Base-by-base conservation (phyloP, 2,888 invertebrate genomes). In the Amiota communis region DNA sequence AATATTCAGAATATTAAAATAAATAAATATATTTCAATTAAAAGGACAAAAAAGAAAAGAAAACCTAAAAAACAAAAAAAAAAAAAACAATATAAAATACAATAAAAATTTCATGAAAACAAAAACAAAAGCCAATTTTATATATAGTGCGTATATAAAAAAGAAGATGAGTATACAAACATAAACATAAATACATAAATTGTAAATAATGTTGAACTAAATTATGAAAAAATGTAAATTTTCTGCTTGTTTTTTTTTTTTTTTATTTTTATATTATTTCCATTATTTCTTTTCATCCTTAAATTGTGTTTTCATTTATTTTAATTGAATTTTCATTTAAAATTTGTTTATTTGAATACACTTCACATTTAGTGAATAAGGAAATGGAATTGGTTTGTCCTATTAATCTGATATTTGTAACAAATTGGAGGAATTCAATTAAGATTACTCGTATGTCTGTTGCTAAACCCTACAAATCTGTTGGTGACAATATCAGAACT, bases 1-100 rank as follows among this genome's bases (percentile, higher is more conserved):
- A 72, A 74, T 75, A 77, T 78, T 77, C 78, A 84, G 78, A 73
- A 75, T 81, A 79, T 79, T 46, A 49, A 17, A 69, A 59, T 20
- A 56, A 53, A 23, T 64, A 69, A 56, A 69, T 23, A 23, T 69
- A 69, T 11, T 17, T 20, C 47, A 70, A 53, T 20, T 46, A 69
- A 20, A 56, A n/a, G 2, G 56, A 23, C n/a, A 53, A 59, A 70
- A 20, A 59, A 49, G 36, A 51, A 48, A 70, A 46, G 64, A 61
- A 12, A 65, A 10, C 46, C 8, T 73, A 76, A 72, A 72, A 6
- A 15, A 67, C 69, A 72, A 77, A 75, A 77, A 76, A 57, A 72
- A 74, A 75, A 77, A 77, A 77, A 78, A 84, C 78, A 73, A 76
- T 80, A 79, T 79, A 53, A 36, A 17, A 69, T 70, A n/a, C 69